A percentile compares a stretch with the other conserved stretches of the same genome.
phyloP scores from a whole-genome alignment of 1,140 invertebrate genomes.

The Cydia fagiglandana region DNA sequence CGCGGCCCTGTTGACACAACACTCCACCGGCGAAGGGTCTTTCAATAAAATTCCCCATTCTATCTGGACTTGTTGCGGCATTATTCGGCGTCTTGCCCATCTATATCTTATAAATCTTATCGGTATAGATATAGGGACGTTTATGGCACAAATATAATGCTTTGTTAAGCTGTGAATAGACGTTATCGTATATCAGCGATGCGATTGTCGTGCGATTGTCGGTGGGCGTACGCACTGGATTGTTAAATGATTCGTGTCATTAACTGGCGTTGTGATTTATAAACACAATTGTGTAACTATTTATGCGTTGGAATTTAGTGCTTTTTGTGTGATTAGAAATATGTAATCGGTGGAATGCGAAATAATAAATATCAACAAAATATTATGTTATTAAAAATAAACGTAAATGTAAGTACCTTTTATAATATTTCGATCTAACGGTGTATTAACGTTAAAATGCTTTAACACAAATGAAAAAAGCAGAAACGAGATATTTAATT shows the following conservation, averaged over 20 bases:
- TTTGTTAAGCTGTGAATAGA: not conserved
- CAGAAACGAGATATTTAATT: not conserved
- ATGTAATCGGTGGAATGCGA: not conserved
- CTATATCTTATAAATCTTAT: not conserved
- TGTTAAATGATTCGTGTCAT: conserved; percentile 14
- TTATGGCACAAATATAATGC: not conserved
- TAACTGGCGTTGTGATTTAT: not conserved
- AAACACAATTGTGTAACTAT: not conserved
- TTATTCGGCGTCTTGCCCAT: not conserved
- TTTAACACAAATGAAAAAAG: no score
- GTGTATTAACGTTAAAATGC: no score
- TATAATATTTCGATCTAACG: no score
- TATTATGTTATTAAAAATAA: no score
- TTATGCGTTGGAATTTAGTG: not conserved
- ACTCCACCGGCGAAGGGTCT: conserved; percentile 7
- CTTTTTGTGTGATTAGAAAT: not conserved
- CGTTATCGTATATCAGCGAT: conserved; percentile 9
- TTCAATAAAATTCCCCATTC: conserved; percentile 20
- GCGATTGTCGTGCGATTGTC: conserved; percentile 18
- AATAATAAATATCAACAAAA: not conserved
- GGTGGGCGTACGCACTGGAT: not conserved
- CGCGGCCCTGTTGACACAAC: conserved; percentile 5
- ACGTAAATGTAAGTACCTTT: no score
- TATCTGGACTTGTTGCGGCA: conserved; percentile 9
- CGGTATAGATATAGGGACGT: not conserved